phyloP scores from a whole-genome alignment of 2,113 vertebrate genomes.

The Xiphophorus maculatus region DNA sequence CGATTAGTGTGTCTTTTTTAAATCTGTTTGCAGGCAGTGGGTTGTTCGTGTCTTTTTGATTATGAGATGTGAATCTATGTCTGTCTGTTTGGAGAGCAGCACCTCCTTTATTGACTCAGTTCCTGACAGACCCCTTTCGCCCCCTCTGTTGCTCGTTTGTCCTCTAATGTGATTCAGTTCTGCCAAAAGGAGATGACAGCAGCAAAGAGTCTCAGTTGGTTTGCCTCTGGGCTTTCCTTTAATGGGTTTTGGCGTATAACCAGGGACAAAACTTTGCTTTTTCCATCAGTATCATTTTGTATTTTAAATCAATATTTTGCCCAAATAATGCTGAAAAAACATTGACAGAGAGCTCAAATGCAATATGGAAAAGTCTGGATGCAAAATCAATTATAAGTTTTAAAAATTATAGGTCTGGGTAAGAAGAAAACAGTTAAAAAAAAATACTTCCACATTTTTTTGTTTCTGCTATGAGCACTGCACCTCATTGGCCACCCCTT shows the following conservation, averaged over 20 bases:
- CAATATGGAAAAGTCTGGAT: not conserved
- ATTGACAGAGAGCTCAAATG: too few relatives aligned
- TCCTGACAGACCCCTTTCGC: constrained; percentile 33
- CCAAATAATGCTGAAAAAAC: not conserved
- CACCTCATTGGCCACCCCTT: too few relatives aligned
- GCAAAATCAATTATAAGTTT: not conserved
- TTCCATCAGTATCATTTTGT: not conserved
- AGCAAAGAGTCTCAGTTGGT: constrained; percentile 24
- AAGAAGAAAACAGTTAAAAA: not conserved
- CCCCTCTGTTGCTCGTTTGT: not conserved
- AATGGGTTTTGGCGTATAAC: constrained; percentile 25
- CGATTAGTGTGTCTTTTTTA: not conserved
- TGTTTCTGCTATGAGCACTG: too few relatives aligned
- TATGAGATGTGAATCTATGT: constrained; percentile 56
- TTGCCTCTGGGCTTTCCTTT: constrained; percentile 7
- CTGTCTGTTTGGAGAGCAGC: constrained; percentile 57
- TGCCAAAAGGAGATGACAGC: constrained; percentile 24
- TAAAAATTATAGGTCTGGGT: not conserved
- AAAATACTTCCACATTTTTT: not conserved
- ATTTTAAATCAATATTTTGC: not conserved
- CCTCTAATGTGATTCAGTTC: constrained; percentile 37
- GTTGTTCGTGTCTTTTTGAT: constrained; percentile 49
- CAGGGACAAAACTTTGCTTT: constrained; percentile 3
- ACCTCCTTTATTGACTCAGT: constrained; percentile 62
- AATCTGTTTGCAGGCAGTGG: constrained; percentile 8